These are phyloP conservation scores for Agrochola lychnidis DNA, from an alignment of 2,888 invertebrate species.

Conservation along the genomic window DNA sequence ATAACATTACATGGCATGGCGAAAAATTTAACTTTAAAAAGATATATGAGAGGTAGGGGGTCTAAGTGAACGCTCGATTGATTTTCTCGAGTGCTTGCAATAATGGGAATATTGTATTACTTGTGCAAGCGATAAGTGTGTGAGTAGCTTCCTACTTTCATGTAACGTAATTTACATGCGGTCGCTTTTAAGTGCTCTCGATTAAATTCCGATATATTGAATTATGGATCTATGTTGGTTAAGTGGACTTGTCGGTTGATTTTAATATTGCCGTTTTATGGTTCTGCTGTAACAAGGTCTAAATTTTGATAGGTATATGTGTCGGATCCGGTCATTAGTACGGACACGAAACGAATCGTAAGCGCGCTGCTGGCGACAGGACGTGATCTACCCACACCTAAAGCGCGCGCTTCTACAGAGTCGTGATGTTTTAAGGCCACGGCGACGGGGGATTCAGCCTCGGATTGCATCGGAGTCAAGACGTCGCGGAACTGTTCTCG, in stretches of 20 bases:
- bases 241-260: conserved; percentile 19
- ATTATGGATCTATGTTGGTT: conserved; percentile 13
- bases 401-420: too few relatives aligned
- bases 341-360: too few relatives aligned
- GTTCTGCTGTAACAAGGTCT: background rate
- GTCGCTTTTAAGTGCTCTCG: conserved; percentile 41
- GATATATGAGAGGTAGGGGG: background rate
- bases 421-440: too few relatives aligned
- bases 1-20: conserved; percentile 37
- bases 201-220: conserved; percentile 25
- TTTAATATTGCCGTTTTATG: conserved; percentile 2
- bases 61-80: conserved; percentile 42
- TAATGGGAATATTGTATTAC: conserved; percentile 47
- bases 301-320: background rate
- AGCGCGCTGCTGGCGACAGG: too few relatives aligned
- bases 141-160: conserved; percentile 23
- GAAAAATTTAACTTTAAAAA: conserved; percentile 28
- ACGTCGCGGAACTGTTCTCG: too few relatives aligned
- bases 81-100: conserved; percentile 37
- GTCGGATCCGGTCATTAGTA: too few relatives aligned
- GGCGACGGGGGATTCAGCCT: too few relatives aligned
- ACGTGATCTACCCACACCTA: too few relatives aligned
- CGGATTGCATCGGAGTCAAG: too few relatives aligned
- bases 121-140: conserved; percentile 31
- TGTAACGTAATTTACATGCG: conserved; percentile 32